Conservation (phyloP, 2,888 invertebrate species). For the Eurois occulta region DNA sequence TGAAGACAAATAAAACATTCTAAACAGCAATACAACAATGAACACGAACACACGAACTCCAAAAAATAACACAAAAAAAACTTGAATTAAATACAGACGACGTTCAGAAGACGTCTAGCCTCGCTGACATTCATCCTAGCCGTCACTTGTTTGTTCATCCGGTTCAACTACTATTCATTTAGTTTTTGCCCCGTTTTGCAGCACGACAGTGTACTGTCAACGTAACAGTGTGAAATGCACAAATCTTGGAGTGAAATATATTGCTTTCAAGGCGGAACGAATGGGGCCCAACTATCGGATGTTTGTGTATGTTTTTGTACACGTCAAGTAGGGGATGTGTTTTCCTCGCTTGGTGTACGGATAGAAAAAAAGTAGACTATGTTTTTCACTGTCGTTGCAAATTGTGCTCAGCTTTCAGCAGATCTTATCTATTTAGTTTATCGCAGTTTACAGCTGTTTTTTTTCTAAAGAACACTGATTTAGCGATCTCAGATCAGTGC, state of each 20-base stretch:
- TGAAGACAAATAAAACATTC: background rate
- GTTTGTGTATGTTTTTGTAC: slow-evolving; percentile 47
- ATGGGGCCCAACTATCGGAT: slow-evolving; percentile 52
- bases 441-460: slow-evolving; percentile 4
- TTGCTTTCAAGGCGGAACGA: slow-evolving; percentile 58
- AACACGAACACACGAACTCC: background rate
- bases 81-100: slow-evolving; percentile 57
- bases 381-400: slow-evolving; percentile 18
- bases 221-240: slow-evolving; percentile 62
- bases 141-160: slow-evolving; percentile 55
- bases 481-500: background rate
- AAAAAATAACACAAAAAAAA: slow-evolving; percentile 38
- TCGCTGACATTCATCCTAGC: slow-evolving; percentile 52
- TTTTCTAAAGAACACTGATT: background rate
- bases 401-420: background rate
- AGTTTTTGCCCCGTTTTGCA: slow-evolving; percentile 61
- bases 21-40: slow-evolving; percentile 7
- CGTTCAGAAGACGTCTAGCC: slow-evolving; percentile 43
- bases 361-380: slow-evolving; percentile 9
- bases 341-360: slow-evolving; percentile 10
- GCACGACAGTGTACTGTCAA: slow-evolving; percentile 58
- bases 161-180: slow-evolving; percentile 64
- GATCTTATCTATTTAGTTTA: slow-evolving; percentile 19
- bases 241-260: slow-evolving; percentile 65
- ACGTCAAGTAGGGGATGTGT: slow-evolving; percentile 26